These are phyloP conservation scores for Chromoteleia sp. DNA, from an alignment of 2,888 invertebrate species.

Conservation along the genomic window DNA sequence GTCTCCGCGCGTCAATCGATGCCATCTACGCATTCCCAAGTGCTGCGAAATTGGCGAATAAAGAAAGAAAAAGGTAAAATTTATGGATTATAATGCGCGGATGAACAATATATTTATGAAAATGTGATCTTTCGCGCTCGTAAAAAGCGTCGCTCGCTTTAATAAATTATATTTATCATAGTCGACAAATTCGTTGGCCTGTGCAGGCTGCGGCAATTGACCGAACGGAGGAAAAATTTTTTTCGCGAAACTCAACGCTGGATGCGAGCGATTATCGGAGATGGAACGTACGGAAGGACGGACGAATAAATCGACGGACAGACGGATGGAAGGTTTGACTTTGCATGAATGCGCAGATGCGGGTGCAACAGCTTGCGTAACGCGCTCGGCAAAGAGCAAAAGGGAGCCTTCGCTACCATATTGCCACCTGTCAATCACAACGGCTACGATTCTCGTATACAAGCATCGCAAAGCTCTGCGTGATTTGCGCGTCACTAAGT, in stretches of 20 bases:
- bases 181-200: conserved; percentile 37
- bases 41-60: conserved; percentile 56
- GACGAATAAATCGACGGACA: conserved; percentile 74
- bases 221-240: conserved; percentile 37
- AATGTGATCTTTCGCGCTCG: background rate
- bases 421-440: conserved; percentile 85
- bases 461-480: conserved; percentile 64
- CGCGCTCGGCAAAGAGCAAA: conserved; percentile 80
- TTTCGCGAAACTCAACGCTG: conserved; percentile 54
- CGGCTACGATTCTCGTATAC: conserved; percentile 73
- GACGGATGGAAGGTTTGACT: conserved; percentile 81
- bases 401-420: conserved; percentile 78
- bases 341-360: conserved; percentile 85
- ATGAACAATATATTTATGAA: conserved; percentile 51
- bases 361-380: conserved; percentile 85
- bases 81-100: conserved; percentile 32
- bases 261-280: conserved; percentile 79
- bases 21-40: conserved; percentile 68
- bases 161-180: conserved; percentile 63
- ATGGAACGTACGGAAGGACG: conserved; percentile 77
- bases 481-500: conserved; percentile 70
- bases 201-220: conserved; percentile 13
- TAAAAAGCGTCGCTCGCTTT: background rate
- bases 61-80: conserved; percentile 38
- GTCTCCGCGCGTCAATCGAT: conserved; percentile 78